Base-by-base conservation (phyloP, 2,797 vertebrate species). In the Buphagus erythrorhynchus region DNA sequence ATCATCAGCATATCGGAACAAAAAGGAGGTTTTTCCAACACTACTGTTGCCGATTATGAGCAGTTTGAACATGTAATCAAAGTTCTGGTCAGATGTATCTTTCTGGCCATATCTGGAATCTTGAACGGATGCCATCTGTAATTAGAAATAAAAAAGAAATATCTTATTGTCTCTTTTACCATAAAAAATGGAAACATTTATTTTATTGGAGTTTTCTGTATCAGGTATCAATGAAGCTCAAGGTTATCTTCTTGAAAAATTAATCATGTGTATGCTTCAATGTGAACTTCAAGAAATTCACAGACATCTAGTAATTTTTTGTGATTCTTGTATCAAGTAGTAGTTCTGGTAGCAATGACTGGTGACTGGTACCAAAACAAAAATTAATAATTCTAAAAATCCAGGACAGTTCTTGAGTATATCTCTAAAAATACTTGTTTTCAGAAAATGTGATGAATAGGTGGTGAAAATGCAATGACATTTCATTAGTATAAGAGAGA, bases 41-140 rank as follows among this genome's bases (percentile, higher is more conserved):
- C 99, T 99, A 99, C 99, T 99, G 97, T 99, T 99, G 93, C 99
- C 99, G 1, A 99, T 99, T 98, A 99, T 99, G 88, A 99, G 98
- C 94, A 99, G 96, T 93, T 99, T 99, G 97, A 99, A 99, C 99
- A 99, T 99, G 97, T 99, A 99, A 98, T 99, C 99, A 85, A 99
- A 99, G 98, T 99, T 99, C 97, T 99, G 99, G 96, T 99, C 99
- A 24, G 99, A 99, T 55, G 98, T 98, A 91, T 99, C 99, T 97
- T 99, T 99, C 96, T 99, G 99, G 94, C 98, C 98, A 88, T 97
- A 97, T 97, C 99, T 99, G 77, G 97, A 97, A 94, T 99, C 99
- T 98, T 99, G 99, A 97, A 99, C 97, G 73, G 99, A 98, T 96
- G 99, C 98, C 99, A 99, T 99, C 99, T 99, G 97, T 79, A 97